Base-by-base conservation (phyloP, 2,888 invertebrate genomes). In the Caenorhabditis imperialis region DNA sequence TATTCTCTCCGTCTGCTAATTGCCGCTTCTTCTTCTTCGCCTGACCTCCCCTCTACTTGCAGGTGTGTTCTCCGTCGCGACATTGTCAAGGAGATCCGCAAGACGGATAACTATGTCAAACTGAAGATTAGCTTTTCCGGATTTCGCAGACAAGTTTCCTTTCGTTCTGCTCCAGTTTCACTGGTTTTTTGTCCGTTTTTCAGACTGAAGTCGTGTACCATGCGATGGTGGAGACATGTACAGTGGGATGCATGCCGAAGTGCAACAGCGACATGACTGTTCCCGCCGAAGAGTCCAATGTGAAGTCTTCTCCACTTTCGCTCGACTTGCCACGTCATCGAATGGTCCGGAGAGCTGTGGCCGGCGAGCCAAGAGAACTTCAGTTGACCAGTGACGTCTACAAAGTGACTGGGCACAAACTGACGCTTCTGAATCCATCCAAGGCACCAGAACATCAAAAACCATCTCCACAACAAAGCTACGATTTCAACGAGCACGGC, bases 171-270 rank as follows among this genome's bases (percentile, higher is more conserved):
- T 30, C 51, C 18, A 40, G 6, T 40, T 40, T 40, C 40, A 5
- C 40, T 5, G 8, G 5, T 6, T 40, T 18, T 40, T 23, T 22
- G n/a, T 30, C 8, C 30, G 37, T 8, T 27, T 62, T 62, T 27
- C 40, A 69, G 55, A 73, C 73, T 1, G 73, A 73, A 54, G 65
- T 73, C 1, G 69, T 74, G 3, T 74, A 69, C 33, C 67, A 69
- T 30, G 65, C 74, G 3, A 74, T 58, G 53, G 57, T 69, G 14
- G 74, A 74, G 16, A 69, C 74, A 10, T 74, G 74, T 20, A 55
- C 65, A 18, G 55, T 73, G 25, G 73, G 61, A 22, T 73, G 73
- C 27, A 61, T 73, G 55, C 73, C 73, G 33, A 73, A 73, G 23
- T 73, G 73, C 42, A 73, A 73, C 38, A 37, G 25, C 7, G 67